Base-by-base conservation (phyloP, 2,113 vertebrate genomes). In the Corvus hawaiiensis region DNA sequence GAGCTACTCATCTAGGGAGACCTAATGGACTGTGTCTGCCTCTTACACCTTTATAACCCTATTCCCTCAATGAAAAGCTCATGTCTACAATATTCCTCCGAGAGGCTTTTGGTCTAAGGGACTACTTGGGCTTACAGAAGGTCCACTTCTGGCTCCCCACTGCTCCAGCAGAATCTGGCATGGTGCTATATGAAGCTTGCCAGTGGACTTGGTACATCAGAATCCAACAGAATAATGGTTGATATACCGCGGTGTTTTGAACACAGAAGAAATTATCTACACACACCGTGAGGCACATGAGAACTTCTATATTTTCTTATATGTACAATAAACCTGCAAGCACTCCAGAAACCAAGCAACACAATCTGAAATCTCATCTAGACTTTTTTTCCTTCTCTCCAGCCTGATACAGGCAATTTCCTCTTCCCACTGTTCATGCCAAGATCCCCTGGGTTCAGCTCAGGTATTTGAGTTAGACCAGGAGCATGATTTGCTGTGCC, bases 1-100 rank as follows among this genome's bases (percentile, higher is more conserved):
- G 44, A 95, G 63, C 91, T 96, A 94, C 94, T 92, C 93, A 92
- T 94, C 77, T 84, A 92, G 89, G 94, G 91, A 94, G 87, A 95
- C 54, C 56, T 94, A 94, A 95, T 87, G 80, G 73, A 37, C 84
- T 89, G 62, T 78, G 30, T 93, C 89, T 89, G 58, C 41, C 58
- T 92, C 89, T 89, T 91, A 58, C 22, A 93, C 93, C 94, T 95
- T 92, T 72, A 89, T 64, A 95, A 82, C 61, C 23, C 39, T 52
- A 26, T 78, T 95, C 55, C 62, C 66, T 54, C 49, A 51, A 54
- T 49, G 54, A 94, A 87, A 92, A 89, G 41, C 52, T 87, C n/a
- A 62, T 19, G 48, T 61, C 56, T 74, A 54, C 56, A 84, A 71
- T 87, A 81, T 33, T 94, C 49, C 54, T 73, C 73, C 2, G 3